A percentile compares a stretch with the other conserved stretches of the same genome.
phyloP scores from a whole-genome alignment of 2,797 vertebrate species.

The Sebastes cheni region DNA sequence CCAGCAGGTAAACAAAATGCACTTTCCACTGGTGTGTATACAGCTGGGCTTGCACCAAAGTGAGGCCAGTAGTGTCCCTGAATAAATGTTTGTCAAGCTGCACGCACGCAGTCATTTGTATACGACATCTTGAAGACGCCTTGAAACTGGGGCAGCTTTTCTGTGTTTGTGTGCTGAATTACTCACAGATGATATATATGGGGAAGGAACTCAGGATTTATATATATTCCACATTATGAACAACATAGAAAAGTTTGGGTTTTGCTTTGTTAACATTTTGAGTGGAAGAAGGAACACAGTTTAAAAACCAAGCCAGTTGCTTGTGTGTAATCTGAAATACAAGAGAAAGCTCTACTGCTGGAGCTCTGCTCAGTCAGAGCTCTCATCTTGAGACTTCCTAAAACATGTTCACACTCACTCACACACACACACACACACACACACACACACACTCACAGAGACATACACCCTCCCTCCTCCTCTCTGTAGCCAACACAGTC shows the following conservation, averaged over 20 bases:
- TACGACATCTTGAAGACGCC: conserved; percentile 32
- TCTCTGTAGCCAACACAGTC: conserved; percentile 30
- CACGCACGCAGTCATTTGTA: conserved; percentile 50
- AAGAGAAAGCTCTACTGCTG: conserved; percentile 34
- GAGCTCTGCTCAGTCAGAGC: conserved; percentile 24
- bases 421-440: conserved; percentile 5
- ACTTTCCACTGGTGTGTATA: conserved; percentile 62
- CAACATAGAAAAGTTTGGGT: background rate
- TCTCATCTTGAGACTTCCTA: conserved; percentile 72
- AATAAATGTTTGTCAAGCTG: conserved; percentile 71
- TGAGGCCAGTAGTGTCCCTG: conserved; percentile 47
- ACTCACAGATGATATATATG: conserved; percentile 15
- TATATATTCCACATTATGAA: conserved; percentile 7
- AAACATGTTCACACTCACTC: conserved; percentile 56
- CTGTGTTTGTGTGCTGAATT: conserved; percentile 8
- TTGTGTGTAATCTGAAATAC: conserved; percentile 46
- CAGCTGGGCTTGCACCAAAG: conserved; percentile 71
- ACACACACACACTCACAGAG: conserved; percentile 27
- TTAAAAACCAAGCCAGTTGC: conserved; percentile 14
- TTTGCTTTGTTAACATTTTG: background rate
- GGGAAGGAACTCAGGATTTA: background rate
- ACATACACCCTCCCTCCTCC: conserved; percentile 30
- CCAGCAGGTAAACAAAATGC: conserved; percentile 59
- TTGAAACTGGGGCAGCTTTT: conserved; percentile 31
- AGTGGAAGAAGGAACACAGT: background rate